Evolutionary conservation across 2,888 invertebrate species (phyloP), one percentile per base, ranked within the genome.

Genomic region (Mesochorus sp.): DNA sequence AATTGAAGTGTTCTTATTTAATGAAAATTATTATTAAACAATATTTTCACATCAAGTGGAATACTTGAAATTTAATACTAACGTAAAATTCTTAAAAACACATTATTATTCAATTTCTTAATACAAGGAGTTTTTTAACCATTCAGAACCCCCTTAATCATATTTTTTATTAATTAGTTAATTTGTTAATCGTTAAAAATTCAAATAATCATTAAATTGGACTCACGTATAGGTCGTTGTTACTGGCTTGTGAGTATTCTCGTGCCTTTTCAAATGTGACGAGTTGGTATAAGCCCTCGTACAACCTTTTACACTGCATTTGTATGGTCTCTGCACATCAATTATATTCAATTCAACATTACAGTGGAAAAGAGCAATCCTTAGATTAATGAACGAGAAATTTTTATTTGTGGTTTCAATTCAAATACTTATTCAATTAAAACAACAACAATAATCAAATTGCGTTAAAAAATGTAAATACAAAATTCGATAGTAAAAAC

Each of bases 241-340:
- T 3, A 71, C 44, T 8, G 66, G 21, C 6, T 14, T 8, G 82
- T 93, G 94, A 83, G 94, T 92, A 51, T 92, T 91, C 51, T 92
- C 84, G 82, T 95, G 95, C 0, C 95, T 92, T 85, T 93, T 93
- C 59, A 95, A 88, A 85, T 94, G 94, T 6, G 93, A 93, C 71
- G 93, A 91, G 82, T 92, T 94, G 1, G 93, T 92, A 77, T 95
- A 95, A 0, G 92, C 91, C 86, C 95, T 95, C 2, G 85, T 84
- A 82, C 95, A 95, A 37, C 92, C 92, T n/a, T 92, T 91, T 83
- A 92, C 91, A 10, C 88, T 85, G 81, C 95, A 95, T 21, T 90
- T 89, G 85, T 93, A 94, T 4, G 93, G 93, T 90, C 92, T 93
- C 95, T 93, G 89, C 73, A 82, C 82, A 47, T 21, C n/a, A 31